Conservation (phyloP, 1,140 invertebrate genomes). For the Linepithema humile region DNA sequence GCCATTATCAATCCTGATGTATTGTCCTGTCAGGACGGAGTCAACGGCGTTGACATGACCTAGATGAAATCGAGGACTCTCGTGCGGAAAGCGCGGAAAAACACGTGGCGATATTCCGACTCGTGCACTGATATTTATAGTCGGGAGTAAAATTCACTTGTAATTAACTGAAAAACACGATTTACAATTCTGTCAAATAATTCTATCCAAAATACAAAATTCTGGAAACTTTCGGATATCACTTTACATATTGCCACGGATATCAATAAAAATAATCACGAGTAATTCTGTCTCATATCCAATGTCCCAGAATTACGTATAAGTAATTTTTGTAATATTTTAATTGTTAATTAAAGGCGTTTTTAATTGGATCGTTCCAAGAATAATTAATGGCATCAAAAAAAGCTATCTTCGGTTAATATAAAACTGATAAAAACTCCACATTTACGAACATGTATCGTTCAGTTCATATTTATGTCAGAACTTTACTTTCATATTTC, state of each 20-base stretch:
- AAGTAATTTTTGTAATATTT: conserved; percentile 6
- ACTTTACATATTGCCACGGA: background rate
- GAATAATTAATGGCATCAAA: background rate
- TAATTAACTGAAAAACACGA: conserved; percentile 26
- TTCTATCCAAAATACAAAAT: background rate
- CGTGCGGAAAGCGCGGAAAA: conserved; percentile 56
- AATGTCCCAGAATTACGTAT: background rate
- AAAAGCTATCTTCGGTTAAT: background rate
- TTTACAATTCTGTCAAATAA: background rate
- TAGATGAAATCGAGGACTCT: conserved; percentile 73
- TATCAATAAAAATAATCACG: background rate
- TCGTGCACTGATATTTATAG: conserved; percentile 39
- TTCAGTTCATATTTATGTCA: too few species aligned
- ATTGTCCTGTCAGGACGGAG: conserved; percentile 69
- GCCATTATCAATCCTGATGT: conserved; percentile 71
- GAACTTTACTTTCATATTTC: too few species aligned
- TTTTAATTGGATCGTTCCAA: background rate
- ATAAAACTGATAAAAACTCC: background rate
- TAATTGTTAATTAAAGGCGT: background rate
- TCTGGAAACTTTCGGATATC: background rate
- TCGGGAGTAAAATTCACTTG: conserved; percentile 24
- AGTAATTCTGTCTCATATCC: background rate
- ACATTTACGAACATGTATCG: background rate
- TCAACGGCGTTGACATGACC: conserved; percentile 73
- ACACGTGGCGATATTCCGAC: conserved; percentile 32